phyloP scores from a whole-genome alignment of 53 echinoderm and acorn worm genomes.

The Echinometra lucunter region DNA sequence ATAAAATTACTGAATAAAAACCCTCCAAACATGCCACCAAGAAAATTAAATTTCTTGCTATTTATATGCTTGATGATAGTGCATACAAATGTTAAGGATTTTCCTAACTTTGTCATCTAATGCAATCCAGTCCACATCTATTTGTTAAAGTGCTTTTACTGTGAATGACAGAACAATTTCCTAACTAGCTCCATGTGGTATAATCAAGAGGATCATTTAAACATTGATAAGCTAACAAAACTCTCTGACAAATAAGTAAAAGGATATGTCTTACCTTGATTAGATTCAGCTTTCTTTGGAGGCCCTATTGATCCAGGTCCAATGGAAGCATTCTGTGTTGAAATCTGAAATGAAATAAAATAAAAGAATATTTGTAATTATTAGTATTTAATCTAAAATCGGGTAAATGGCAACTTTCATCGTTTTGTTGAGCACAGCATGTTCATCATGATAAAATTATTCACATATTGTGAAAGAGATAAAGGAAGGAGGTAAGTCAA shows the following conservation, averaged over 20 bases:
- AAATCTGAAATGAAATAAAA: slow-evolving; percentile 68
- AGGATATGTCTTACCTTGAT: slow-evolving; percentile 69
- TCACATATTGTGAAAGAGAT: no score
- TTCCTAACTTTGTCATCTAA: neutral
- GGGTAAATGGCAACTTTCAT: neutral
- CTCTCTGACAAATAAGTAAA: no score
- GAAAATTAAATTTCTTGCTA: neutral
- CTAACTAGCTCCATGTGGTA: no score
- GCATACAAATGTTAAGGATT: neutral
- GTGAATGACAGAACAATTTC: no score
- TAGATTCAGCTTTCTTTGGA: slow-evolving; percentile 62
- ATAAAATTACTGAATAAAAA: no score
- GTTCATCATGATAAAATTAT: no score
- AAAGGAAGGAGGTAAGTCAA: no score
- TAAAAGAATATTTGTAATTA: neutral
- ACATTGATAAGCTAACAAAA: no score
- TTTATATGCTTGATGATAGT: neutral
- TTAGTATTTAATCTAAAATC: neutral
- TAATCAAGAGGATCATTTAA: no score
- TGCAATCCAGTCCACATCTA: no score
- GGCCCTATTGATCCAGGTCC: slow-evolving; percentile 96
- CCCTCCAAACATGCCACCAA: neutral
- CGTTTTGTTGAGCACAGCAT: no score
- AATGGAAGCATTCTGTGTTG: slow-evolving; percentile 74
- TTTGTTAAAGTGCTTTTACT: no score